A percentile compares a stretch with the other conserved stretches of the same genome.
Evolutionary conservation across 2,888 invertebrate genomes (phyloP).

Genomic region (Sipha maydis): DNA sequence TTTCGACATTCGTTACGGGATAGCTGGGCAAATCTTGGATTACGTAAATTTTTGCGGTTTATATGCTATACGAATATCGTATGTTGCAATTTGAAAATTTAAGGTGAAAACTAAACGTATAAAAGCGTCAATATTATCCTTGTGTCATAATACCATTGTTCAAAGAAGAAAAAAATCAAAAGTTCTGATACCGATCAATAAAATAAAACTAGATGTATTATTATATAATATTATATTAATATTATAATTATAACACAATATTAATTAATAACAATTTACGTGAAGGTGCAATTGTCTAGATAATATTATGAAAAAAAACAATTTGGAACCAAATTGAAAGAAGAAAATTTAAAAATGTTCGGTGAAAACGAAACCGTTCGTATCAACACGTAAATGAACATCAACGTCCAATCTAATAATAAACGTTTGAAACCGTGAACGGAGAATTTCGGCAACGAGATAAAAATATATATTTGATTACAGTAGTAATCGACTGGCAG

Average conservation of each 20-base stretch:
- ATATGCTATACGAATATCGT: neutral
- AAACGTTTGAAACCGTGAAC: neutral
- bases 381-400: neutral
- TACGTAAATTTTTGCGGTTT: constrained; percentile 29
- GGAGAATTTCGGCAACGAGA: neutral
- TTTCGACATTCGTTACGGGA: constrained; percentile 30
- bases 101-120: neutral
- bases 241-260: too few relatives aligned
- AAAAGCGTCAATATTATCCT: neutral
- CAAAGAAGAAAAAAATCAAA: neutral
- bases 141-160: neutral
- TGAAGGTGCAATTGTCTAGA: neutral
- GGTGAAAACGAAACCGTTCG: neutral
- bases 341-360: too few relatives aligned
- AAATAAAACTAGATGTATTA: too few relatives aligned
- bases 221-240: too few relatives aligned
- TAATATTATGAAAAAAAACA: too few relatives aligned
- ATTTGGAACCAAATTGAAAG: too few relatives aligned
- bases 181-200: neutral
- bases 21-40: neutral
- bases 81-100: neutral
- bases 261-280: neutral
- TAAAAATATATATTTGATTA: neutral
- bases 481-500: neutral
- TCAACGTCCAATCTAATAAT: neutral